These are phyloP conservation scores for Wasmannia auropunctata DNA, from an alignment of 1,140 invertebrate species.

Conservation along the genomic window DNA sequence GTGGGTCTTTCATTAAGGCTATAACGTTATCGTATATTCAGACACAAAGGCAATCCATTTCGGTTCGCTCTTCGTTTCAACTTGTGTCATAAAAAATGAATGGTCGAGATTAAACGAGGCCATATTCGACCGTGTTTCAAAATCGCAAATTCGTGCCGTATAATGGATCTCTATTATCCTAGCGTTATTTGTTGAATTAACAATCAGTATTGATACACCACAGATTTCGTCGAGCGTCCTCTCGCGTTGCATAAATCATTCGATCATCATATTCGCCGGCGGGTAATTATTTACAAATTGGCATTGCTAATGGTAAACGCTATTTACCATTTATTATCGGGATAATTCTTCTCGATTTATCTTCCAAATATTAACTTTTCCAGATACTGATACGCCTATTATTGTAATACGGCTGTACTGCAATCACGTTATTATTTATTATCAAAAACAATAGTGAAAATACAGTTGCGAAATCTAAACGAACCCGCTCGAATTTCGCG, in stretches of 20 bases:
- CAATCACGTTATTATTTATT: not conserved
- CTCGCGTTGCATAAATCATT: conserved; percentile 40
- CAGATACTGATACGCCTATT: not conserved
- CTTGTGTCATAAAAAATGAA: conserved; percentile 13
- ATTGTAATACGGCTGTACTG: not conserved
- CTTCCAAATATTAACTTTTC: conserved; percentile 24
- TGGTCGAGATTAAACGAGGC: conserved; percentile 12
- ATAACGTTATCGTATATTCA: conserved; percentile 23
- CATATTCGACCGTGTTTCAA: not conserved
- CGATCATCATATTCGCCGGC: not conserved
- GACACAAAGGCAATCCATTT: conserved; percentile 11
- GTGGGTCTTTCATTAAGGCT: not conserved
- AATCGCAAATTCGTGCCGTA: conserved; percentile 15
- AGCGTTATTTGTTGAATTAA: conserved; percentile 16
- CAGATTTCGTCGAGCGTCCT: conserved; percentile 5
- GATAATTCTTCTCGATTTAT: not conserved
- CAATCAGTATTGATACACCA: conserved; percentile 51
- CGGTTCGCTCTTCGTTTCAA: not conserved
- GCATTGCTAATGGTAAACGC: not conserved
- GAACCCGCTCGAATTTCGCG: not conserved
- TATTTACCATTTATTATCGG: conserved; percentile 22
- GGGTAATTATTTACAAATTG: conserved; percentile 37
- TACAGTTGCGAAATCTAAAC: not conserved
- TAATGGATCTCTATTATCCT: conserved; percentile 42
- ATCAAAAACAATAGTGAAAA: not conserved